These are phyloP conservation scores for Tympanuchus pallidicinctus DNA, from an alignment of 2,113 vertebrate species.

Conservation along the genomic window DNA sequence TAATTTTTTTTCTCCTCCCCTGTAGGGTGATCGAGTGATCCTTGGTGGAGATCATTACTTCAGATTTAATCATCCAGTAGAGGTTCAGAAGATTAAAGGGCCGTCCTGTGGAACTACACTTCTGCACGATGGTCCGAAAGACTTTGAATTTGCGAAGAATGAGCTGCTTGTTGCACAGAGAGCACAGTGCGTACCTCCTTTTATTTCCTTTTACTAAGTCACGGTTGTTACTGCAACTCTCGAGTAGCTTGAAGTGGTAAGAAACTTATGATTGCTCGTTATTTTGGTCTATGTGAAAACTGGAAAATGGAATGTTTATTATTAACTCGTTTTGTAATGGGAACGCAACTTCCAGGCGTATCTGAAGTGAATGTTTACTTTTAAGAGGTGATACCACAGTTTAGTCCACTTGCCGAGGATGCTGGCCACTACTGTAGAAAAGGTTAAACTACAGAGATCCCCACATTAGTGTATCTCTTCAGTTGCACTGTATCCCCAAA, in stretches of 20 bases:
- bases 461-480: neutral
- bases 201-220: neutral
- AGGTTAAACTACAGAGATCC: neutral
- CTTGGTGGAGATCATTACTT: constrained; percentile 98
- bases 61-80: constrained; percentile 92
- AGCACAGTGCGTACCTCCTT: constrained; percentile 81
- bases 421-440: neutral
- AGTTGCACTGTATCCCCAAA: neutral
- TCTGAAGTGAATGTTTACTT: neutral
- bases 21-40: constrained; percentile 92
- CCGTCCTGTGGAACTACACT: constrained; percentile 70
- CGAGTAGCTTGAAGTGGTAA: neutral
- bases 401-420: neutral
- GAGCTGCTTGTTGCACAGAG: constrained; percentile 90
- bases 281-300: neutral
- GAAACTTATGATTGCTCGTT: neutral
- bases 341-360: neutral
- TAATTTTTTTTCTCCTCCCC: no score
- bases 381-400: neutral
- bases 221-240: neutral
- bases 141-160: constrained; percentile 96
- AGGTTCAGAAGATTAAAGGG: constrained; percentile 85
- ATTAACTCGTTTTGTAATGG: neutral
- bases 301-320: neutral
- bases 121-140: constrained; percentile 84